Evolutionary conservation across 2,888 invertebrate genomes (phyloP), one percentile per base, ranked within the genome.

Genomic region (Catocala sponsa): DNA sequence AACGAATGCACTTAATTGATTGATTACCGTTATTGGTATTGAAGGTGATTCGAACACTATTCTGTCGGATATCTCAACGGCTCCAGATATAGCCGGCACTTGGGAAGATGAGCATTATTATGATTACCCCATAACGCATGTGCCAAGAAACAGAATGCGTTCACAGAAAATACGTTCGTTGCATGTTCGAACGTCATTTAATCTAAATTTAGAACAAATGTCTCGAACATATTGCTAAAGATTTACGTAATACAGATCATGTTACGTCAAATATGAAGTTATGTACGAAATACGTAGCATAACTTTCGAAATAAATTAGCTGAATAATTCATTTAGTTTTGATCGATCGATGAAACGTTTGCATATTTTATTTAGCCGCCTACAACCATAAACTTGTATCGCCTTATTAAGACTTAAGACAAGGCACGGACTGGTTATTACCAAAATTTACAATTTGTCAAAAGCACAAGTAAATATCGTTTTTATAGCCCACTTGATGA

Each of bases 181-280:
- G 62, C 59, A 65, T 64, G 59, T 55, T 69, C 54, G 13, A 57
- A 55, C 58, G 62, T 72, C 46, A 55, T 64, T 72, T 53, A 46
- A 60, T 69, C 62, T 70, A 59, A 72, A 76, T 69, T 68, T 72
- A 65, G 63, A 41, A 55, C 75, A 61, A 61, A 68, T 53, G 50
- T 54, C 62, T 62, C 49, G 52, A 46, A 25, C 38, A 62, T 63
- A 70, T 76, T 64, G 60, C 62, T 32, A 46, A 70, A 74, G 53
- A 58, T 62, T 70, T 63, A 67, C 55, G 70, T 57, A 59, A 66
- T 50, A 54, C 59, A 50, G 32, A 60, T 60, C 52, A 64, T 55
- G 47, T 43, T 55, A 50, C 12, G 48, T 49, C 42, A 35, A 59
- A 64, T 66, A 52, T 41, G 6, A 11, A 13, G 38, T 41, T 47